phyloP scores from a whole-genome alignment of 1,140 invertebrate genomes.

The Zophobas atratus region DNA sequence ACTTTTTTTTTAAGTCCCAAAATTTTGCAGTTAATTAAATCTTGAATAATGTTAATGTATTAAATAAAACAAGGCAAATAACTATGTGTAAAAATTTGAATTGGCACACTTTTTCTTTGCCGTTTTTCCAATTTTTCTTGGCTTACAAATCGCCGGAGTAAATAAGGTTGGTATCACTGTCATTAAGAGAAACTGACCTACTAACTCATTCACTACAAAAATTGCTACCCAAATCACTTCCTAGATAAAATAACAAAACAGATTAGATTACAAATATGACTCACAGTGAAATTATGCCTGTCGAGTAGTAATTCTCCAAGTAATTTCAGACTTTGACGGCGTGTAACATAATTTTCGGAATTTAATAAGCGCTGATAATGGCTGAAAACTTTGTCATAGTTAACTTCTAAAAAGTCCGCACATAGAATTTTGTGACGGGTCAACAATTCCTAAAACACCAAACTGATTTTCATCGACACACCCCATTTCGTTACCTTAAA shows the following conservation, averaged over 20 bases:
- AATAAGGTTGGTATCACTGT: constrained; percentile 15
- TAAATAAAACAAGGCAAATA: no score
- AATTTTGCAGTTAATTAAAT: no score
- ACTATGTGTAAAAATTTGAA: no score
- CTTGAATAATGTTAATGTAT: no score
- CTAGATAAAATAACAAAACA: constrained; percentile 30
- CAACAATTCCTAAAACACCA: constrained; percentile 88
- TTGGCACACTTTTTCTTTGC: no score
- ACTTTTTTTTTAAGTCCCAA: no score
- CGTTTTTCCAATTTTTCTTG: neutral
- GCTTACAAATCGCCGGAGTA: neutral
- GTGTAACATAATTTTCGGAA: constrained; percentile 99
- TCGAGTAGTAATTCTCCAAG: constrained; percentile 98
- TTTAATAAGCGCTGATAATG: constrained; percentile 97
- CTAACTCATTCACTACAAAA: constrained; percentile 16
- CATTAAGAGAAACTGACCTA: constrained; percentile 26
- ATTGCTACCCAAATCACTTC: constrained; percentile 8
- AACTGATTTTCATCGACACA: neutral
- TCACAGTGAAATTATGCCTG: constrained; percentile 98
- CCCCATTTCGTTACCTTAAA: constrained; percentile 88
- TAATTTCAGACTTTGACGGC: constrained; percentile 97
- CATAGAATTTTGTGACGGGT: constrained; percentile 98
- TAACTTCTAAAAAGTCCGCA: constrained; percentile 98
- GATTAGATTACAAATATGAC: constrained; percentile 66
- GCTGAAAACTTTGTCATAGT: constrained; percentile 98